Evolutionary conservation across 2,113 vertebrate genomes (phyloP), one percentile per base, ranked within the genome.

Genomic region (Piaya cayana): DNA sequence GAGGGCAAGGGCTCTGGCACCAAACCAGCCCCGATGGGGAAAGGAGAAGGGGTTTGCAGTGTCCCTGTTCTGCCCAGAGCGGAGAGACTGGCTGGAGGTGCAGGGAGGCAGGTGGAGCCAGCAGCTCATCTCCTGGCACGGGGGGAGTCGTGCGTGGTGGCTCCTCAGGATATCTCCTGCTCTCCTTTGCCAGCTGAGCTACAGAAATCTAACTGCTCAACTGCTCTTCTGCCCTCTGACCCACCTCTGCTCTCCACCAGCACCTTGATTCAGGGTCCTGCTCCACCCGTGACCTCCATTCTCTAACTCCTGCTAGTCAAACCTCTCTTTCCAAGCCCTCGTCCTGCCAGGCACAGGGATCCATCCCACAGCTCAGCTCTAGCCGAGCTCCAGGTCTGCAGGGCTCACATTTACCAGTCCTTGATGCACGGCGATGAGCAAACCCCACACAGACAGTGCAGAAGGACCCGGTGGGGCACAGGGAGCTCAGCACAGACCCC

Each of bases 161-260:
- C 50, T n/a, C 23, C 50, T n/a, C 77, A 29, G 42, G 68, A 53
- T 20, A 30, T 26, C 49, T 53, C 36, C 36, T 9, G 32, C 6
- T 39, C 36, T 63, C 23, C 62, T 45, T 69, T n/a, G n/a, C n/a
- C n/a, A n/a, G n/a, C n/a, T n/a, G n/a, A n/a, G n/a, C n/a, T n/a
- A n/a, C n/a, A n/a, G n/a, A n/a, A 2, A 1, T 23, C 68, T 9
- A 7, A 15, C 0, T 1, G 47, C 69, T 79, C 19, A 34, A 75
- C 30, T 0, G 8, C 43, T 64, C 13, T 59, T 72, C 36, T 53
- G 37, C 65, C 65, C 52, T 86, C 42, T 78, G 26, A 79, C 8
- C 62, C 30, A 15, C n/a, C 13, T 72, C 47, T 71, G 15, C 65
- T 58, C 39, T 72, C 55, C 42, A 58, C 27, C n/a, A 69, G 36